Conservation (phyloP, 1,140 invertebrate genomes). For the Cheumatopsyche charites region DNA sequence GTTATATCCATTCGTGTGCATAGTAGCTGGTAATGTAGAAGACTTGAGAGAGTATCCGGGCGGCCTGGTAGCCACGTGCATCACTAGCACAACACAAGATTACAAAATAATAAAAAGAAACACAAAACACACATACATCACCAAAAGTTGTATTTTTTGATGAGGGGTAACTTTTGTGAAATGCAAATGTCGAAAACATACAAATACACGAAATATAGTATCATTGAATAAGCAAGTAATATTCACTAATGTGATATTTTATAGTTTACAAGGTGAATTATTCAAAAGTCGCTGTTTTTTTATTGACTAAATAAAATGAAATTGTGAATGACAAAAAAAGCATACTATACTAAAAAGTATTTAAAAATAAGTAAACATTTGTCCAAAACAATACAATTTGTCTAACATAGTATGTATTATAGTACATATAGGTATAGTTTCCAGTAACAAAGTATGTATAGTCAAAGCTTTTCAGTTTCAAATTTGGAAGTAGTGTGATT, state of each 20-base stretch:
- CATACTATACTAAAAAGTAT: background rate
- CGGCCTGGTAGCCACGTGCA: constrained; percentile 66
- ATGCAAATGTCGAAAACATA: background rate
- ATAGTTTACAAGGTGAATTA: too few species aligned
- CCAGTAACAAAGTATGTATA: background rate
- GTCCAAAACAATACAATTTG: background rate
- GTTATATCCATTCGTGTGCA: constrained; percentile 51
- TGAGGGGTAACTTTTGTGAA: background rate
- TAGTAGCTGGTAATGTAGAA: constrained; percentile 71
- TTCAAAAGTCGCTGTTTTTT: too few species aligned
- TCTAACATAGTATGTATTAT: background rate
- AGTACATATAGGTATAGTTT: background rate
- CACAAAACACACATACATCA: constrained; percentile 36
- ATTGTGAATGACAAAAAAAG: too few species aligned
- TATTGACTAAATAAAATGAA: too few species aligned
- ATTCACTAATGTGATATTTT: background rate
- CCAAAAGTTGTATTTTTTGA: constrained; percentile 10
- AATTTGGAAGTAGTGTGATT: too few species aligned
- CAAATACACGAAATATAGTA: background rate
- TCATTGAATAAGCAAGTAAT: background rate
- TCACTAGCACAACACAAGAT: constrained; percentile 51
- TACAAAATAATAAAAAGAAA: constrained; percentile 50
- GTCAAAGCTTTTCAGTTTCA: constrained; percentile 16
- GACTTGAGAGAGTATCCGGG: constrained; percentile 79
- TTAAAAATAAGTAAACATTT: constrained; percentile 3